A percentile compares a stretch with the other conserved stretches of the same genome.
phyloP scores from a whole-genome alignment of 2,888 invertebrate species.

The Cyclophora albipunctata region DNA sequence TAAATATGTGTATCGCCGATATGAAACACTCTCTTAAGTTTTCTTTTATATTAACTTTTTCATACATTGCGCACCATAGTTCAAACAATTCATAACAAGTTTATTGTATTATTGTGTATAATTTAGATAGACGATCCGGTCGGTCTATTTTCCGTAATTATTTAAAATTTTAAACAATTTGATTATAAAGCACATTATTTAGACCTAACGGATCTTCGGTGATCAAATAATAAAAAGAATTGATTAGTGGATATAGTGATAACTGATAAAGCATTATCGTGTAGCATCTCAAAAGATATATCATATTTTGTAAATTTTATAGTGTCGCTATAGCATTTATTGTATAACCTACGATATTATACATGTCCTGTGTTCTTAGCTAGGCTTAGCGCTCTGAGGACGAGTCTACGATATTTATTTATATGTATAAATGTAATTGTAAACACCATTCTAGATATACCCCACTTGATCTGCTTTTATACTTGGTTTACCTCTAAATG shows the following conservation, averaged over 20 bases:
- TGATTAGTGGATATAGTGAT: constrained; percentile 63
- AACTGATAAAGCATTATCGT: constrained; percentile 51
- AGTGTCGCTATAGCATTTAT: constrained; percentile 67
- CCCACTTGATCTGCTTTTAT: constrained; percentile 27
- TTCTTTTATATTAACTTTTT: not conserved
- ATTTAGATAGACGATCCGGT: too few relatives aligned
- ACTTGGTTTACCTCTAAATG: constrained; percentile 15
- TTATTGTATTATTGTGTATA: not conserved
- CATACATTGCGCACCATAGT: not conserved
- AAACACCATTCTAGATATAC: constrained; percentile 25
- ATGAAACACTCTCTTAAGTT: not conserved
- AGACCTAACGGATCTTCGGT: constrained; percentile 32
- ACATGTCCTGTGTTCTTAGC: constrained; percentile 63
- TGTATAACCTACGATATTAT: constrained; percentile 53
- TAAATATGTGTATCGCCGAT: too few relatives aligned
- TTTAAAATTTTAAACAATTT: not conserved
- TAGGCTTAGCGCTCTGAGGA: constrained; percentile 71
- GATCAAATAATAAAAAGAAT: constrained; percentile 63
- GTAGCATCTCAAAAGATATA: constrained; percentile 73
- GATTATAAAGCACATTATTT: too few relatives aligned
- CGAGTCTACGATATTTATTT: constrained; percentile 49
- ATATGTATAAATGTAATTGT: constrained; percentile 28
- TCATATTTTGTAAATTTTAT: constrained; percentile 77
- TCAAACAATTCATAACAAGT: constrained; percentile 4
- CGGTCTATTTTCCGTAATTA: constrained; percentile 9